These are phyloP conservation scores for Pterostichus niger DNA, from an alignment of 2,888 invertebrate species.

Conservation along the genomic window DNA sequence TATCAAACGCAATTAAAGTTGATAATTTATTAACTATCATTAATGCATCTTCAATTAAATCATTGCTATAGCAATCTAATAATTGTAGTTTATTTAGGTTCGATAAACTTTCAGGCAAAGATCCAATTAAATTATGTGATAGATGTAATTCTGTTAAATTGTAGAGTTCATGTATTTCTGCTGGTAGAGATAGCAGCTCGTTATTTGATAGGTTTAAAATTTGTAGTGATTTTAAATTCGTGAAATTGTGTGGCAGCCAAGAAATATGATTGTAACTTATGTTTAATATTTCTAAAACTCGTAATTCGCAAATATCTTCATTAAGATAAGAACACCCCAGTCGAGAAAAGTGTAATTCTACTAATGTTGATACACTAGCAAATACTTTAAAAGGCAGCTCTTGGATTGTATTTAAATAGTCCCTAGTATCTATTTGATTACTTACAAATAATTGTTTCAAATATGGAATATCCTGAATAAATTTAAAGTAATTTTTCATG, in stretches of 20 bases:
- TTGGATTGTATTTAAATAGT: conserved; percentile 49
- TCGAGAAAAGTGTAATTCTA: conserved; percentile 70
- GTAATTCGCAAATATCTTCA: conserved; percentile 71
- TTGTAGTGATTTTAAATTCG: conserved; percentile 69
- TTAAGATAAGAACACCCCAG: conserved; percentile 71
- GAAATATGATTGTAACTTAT: conserved; percentile 70
- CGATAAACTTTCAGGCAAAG: conserved; percentile 9
- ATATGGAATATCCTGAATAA: conserved; percentile 69
- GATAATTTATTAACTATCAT: conserved; percentile 18
- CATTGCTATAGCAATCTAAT: conserved; percentile 63
- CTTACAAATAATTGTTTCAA: conserved; percentile 70
- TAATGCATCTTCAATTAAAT: conserved; percentile 40
- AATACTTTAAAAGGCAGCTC: conserved; percentile 67
- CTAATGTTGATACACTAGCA: conserved; percentile 69
- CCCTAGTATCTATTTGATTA: conserved; percentile 62
- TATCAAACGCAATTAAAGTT: conserved; percentile 63
- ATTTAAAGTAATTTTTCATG: conserved; percentile 68
- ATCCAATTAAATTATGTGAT: conserved; percentile 59
- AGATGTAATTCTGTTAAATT: conserved; percentile 71
- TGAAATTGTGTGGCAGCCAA: conserved; percentile 70
- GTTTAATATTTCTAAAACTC: conserved; percentile 70
- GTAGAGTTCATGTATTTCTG: conserved; percentile 63
- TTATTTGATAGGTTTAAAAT: conserved; percentile 68
- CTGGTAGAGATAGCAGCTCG: conserved; percentile 58
- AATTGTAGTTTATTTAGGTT: conserved; percentile 63